phyloP scores from a whole-genome alignment of 30 jellyfish, hydroid and myxozoan species.

The Mastigias papua region DNA sequence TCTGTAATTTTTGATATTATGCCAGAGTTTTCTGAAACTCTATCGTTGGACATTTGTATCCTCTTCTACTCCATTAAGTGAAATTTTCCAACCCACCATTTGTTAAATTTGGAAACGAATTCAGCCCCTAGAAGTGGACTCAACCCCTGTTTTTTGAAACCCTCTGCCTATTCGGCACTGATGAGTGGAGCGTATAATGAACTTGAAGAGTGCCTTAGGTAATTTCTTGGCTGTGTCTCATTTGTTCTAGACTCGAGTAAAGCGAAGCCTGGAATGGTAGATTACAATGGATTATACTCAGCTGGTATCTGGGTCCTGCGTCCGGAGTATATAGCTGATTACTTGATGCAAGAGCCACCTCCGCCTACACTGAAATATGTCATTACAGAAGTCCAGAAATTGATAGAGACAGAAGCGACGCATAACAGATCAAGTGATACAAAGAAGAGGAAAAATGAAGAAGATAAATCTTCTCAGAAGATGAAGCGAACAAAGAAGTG shows the following conservation, averaged over 20 bases:
- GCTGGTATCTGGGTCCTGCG: constrained; percentile 77
- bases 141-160: too few species aligned
- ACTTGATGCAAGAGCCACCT: constrained; percentile 74
- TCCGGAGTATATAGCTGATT: constrained; percentile 94
- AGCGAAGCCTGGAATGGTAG: constrained; percentile 56
- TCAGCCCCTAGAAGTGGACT: too few species aligned
- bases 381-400: constrained; percentile 61
- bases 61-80: too few species aligned
- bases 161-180: too few species aligned
- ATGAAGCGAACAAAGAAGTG: constrained; percentile 43
- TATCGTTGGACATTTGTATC: too few species aligned
- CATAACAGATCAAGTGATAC: constrained; percentile 1
- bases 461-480: constrained; percentile 39
- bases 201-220: constrained; percentile 17
- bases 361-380: constrained; percentile 80
- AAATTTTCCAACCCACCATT: too few species aligned
- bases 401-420: constrained; percentile 23
- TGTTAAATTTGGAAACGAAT: too few species aligned
- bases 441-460: constrained; percentile 51
- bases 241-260: constrained; percentile 65
- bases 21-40: neutral
- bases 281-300: constrained; percentile 42
- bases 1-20: neutral
- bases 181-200: constrained; percentile 53
- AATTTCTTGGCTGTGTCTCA: constrained; percentile 5